phyloP scores from a whole-genome alignment of 1,140 invertebrate species.

The Halyomorpha halys region DNA sequence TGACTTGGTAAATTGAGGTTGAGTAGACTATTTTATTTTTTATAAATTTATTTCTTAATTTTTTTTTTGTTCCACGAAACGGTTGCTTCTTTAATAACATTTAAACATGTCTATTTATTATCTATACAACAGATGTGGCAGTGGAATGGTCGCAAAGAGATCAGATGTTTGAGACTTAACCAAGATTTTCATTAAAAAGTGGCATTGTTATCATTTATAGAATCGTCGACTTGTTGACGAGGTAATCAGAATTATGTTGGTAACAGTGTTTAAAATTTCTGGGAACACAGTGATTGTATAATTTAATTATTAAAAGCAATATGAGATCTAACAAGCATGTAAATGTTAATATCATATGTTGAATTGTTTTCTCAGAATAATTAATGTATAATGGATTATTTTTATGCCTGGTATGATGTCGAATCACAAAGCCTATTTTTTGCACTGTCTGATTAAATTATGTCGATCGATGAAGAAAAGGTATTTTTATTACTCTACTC shows the following conservation, averaged over 20 bases:
- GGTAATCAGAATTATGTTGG: constrained; percentile 2
- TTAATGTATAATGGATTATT: background rate
- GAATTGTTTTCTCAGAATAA: constrained; percentile 8
- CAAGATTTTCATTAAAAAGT: constrained; percentile 4
- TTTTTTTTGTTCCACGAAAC: background rate
- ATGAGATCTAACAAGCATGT: too few species aligned
- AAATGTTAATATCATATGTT: background rate
- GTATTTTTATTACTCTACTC: background rate
- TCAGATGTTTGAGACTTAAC: constrained; percentile 15
- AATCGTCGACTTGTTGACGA: constrained; percentile 7
- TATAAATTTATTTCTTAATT: background rate
- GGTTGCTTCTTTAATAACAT: background rate
- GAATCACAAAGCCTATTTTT: background rate
- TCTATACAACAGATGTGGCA: constrained; percentile 16
- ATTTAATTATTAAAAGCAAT: background rate
- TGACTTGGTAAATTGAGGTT: background rate
- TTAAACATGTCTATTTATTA: constrained; percentile 14
- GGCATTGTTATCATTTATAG: constrained; percentile 14
- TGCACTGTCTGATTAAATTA: background rate
- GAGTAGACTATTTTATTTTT: background rate
- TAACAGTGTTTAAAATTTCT: background rate
- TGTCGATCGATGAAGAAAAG: background rate
- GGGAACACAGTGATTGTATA: constrained; percentile 8
- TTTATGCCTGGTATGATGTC: background rate
- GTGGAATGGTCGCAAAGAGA: constrained; percentile 17